Evolutionary conservation across 2,113 vertebrate genomes (phyloP).

Genomic region (Platichthys flesus): DNA sequence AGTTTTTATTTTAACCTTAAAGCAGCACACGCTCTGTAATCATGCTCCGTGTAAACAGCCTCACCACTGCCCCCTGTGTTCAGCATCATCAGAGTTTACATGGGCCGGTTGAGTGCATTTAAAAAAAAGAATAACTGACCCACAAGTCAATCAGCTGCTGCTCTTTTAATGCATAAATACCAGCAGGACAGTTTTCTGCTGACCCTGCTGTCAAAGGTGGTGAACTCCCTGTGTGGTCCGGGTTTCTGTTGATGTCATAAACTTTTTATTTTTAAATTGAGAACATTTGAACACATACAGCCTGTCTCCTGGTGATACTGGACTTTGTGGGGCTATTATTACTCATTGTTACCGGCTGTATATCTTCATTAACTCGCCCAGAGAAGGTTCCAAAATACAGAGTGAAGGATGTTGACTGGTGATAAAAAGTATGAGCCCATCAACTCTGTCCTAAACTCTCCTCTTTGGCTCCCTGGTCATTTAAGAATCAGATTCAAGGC

Average conservation of each 20-base stretch:
- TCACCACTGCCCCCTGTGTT: slow-evolving; percentile 10
- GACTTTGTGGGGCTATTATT: background rate
- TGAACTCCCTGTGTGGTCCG: background rate
- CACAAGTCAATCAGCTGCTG: slow-evolving; percentile 4
- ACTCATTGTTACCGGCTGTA: background rate
- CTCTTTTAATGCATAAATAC: slow-evolving; percentile 7
- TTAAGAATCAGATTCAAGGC: background rate
- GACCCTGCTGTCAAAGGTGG: background rate
- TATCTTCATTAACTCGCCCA: background rate
- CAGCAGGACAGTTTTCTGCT: slow-evolving; percentile 16
- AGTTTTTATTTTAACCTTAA: slow-evolving; percentile 44
- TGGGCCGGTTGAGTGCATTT: slow-evolving; percentile 12
- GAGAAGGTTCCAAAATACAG: background rate
- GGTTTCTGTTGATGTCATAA: background rate
- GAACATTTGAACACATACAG: background rate
- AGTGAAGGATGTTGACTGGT: background rate
- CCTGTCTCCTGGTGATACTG: background rate
- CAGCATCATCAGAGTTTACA: slow-evolving; percentile 1
- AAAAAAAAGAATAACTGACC: slow-evolving; percentile 7
- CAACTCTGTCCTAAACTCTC: background rate
- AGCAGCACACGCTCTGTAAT: background rate
- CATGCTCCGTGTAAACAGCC: background rate
- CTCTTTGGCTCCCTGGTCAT: background rate
- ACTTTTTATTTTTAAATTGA: too few species aligned
- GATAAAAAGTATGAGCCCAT: background rate